Evolutionary conservation across 2,888 invertebrate species (phyloP).

Genomic region (Exocentrus adspersus): DNA sequence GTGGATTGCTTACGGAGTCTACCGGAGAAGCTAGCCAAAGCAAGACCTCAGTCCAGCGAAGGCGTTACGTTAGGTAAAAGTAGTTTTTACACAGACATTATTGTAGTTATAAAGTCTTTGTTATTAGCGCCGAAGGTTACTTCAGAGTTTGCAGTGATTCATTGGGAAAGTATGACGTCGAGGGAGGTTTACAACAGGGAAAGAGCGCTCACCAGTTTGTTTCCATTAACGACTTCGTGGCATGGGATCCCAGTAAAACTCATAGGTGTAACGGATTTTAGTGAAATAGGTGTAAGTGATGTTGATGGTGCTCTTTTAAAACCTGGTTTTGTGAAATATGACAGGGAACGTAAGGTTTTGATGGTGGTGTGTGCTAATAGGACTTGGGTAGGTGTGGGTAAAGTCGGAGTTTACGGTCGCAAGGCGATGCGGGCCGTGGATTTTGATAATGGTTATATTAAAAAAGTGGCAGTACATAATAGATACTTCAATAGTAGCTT

Average conservation of each 20-base stretch:
- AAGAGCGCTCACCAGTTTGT: conserved; percentile 74
- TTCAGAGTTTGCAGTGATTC: conserved; percentile 69
- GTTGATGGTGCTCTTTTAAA: conserved; percentile 30
- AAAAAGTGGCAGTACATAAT: conserved; percentile 63
- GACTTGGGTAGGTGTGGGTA: conserved; percentile 72
- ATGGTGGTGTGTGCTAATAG: conserved; percentile 74
- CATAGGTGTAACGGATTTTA: conserved; percentile 62
- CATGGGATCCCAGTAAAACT: conserved; percentile 71
- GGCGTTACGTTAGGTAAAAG: conserved; percentile 76
- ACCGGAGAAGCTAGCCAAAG: conserved; percentile 68
- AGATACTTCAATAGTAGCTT: conserved; percentile 57
- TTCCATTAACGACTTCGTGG: conserved; percentile 72
- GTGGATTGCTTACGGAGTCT: conserved; percentile 71
- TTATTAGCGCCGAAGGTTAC: conserved; percentile 80
- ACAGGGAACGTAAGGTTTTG: conserved; percentile 68
- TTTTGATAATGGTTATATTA: conserved; percentile 88
- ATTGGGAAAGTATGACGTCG: conserved; percentile 75
- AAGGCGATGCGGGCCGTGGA: conserved; percentile 80
- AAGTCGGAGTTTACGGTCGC: conserved; percentile 74
- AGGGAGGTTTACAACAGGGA: conserved; percentile 75
- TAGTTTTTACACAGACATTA: not conserved
- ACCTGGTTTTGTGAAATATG: conserved; percentile 72
- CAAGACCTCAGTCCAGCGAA: conserved; percentile 69
- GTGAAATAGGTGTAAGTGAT: conserved; percentile 26
- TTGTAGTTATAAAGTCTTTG: too few relatives aligned